Evolutionary conservation across 2,797 vertebrate species (phyloP).

Genomic region (Microctenopoma stevenorrisi): DNA sequence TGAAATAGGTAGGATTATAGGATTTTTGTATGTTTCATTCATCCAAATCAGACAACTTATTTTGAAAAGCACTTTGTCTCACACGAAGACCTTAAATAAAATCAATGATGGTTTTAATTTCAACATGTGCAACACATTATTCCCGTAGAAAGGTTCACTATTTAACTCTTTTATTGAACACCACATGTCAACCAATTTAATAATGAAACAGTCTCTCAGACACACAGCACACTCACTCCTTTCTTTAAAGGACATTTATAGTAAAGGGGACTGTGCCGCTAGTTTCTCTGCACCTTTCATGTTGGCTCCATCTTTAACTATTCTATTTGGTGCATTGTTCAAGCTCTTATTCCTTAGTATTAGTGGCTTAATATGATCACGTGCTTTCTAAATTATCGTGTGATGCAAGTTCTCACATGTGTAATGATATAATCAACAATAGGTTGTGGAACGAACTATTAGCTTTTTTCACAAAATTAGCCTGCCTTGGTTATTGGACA

Average conservation of each 20-base stretch:
- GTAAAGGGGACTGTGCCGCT: too few species aligned
- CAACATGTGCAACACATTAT: slow-evolving; percentile 12
- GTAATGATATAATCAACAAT: background rate
- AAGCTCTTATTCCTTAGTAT: too few species aligned
- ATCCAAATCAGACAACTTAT: too few species aligned
- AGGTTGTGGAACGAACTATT: background rate
- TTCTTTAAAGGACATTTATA: too few species aligned
- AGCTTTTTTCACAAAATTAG: background rate
- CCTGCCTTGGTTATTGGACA: slow-evolving; percentile 9
- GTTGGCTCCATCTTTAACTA: too few species aligned
- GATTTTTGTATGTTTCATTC: too few species aligned
- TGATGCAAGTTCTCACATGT: slow-evolving; percentile 5
- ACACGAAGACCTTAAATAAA: background rate
- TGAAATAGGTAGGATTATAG: too few species aligned
- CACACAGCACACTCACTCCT: background rate
- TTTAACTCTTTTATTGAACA: background rate
- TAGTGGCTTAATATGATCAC: slow-evolving; percentile 22
- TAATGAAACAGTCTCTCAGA: slow-evolving; percentile 15
- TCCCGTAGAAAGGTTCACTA: background rate
- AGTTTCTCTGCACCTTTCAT: too few species aligned
- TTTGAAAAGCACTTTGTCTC: too few species aligned
- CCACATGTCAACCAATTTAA: slow-evolving; percentile 29
- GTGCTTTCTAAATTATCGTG: slow-evolving; percentile 6
- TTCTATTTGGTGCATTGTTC: too few species aligned
- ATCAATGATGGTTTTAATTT: slow-evolving; percentile 2